Percentiles rank a stretch among this genome's conserved stretches.
Evolutionary conservation across 30 jellyfish, hydroid and myxozoan genomes (phyloP).

Genomic region (Hydra vulgaris): DNA sequence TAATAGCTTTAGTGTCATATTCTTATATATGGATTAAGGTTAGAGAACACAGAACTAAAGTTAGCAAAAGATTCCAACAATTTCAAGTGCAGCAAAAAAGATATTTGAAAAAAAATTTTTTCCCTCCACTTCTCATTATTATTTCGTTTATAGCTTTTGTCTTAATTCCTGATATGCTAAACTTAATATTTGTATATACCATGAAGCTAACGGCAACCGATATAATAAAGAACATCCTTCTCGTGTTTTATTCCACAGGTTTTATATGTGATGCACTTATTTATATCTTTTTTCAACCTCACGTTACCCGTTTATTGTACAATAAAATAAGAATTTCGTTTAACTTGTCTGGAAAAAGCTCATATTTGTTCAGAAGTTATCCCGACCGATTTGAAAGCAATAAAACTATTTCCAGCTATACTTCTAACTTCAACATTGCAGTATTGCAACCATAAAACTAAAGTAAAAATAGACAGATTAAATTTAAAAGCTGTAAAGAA

Average conservation of each 20-base stretch:
- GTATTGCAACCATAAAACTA: too few species aligned
- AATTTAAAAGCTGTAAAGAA: too few species aligned
- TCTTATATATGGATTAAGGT: constrained; percentile 3
- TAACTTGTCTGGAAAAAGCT: background rate
- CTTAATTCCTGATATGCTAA: constrained; percentile 5
- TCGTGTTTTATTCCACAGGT: constrained; percentile 3
- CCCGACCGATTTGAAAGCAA: background rate
- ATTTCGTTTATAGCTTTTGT: constrained; percentile 8
- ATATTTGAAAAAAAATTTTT: background rate
- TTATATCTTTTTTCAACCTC: constrained; percentile 16
- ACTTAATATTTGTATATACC: constrained; percentile 9
- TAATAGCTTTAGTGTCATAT: constrained; percentile 4
- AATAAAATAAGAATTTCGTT: background rate
- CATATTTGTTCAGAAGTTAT: background rate
- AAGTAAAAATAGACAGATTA: too few species aligned
- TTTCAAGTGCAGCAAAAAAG: background rate
- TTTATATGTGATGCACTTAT: constrained; percentile 18
- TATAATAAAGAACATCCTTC: background rate
- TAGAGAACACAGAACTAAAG: background rate
- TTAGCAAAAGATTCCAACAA: background rate
- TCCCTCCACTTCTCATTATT: constrained; percentile 8
- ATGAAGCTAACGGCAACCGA: constrained; percentile 1
- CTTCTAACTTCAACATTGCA: background rate
- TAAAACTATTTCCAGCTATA: background rate
- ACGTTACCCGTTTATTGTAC: background rate